These are phyloP conservation scores for Trachelipus rathkii DNA, from an alignment of 1,140 invertebrate genomes.

Conservation along the genomic window DNA sequence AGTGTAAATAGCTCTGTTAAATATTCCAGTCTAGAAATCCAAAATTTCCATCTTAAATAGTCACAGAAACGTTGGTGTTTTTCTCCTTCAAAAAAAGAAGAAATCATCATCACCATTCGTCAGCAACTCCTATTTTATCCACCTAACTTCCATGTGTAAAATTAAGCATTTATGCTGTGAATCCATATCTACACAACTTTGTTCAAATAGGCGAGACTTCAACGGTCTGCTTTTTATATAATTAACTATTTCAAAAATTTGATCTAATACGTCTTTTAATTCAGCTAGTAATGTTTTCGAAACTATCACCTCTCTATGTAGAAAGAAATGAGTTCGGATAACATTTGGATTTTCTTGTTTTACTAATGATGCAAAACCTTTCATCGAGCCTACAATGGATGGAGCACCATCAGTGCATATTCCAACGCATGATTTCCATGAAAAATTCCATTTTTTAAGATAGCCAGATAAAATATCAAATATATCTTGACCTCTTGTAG, in stretches of 20 bases:
- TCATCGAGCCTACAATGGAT: no score
- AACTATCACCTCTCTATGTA: constrained; percentile 27
- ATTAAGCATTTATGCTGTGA: constrained; percentile 19
- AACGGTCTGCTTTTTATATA: constrained; percentile 25
- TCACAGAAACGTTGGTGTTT: constrained; percentile 21
- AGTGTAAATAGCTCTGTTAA: constrained; percentile 28
- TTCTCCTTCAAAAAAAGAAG: constrained; percentile 16
- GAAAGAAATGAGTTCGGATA: constrained; percentile 23
- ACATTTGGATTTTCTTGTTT: neutral
- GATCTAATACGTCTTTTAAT: constrained; percentile 23
- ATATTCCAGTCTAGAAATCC: constrained; percentile 16
- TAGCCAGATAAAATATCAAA: no score
- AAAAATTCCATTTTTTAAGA: no score
- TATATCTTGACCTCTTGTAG: no score
- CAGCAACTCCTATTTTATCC: constrained; percentile 17
- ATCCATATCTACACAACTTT: constrained; percentile 27
- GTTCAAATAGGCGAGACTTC: constrained; percentile 22
- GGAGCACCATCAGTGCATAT: no score
- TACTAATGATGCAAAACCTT: neutral
- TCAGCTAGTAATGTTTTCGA: constrained; percentile 13
- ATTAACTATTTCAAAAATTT: constrained; percentile 24
- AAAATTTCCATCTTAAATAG: constrained; percentile 13
- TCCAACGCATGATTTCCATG: no score
- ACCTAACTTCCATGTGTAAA: constrained; percentile 25
- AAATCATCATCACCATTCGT: constrained; percentile 18